A percentile compares a stretch with the other conserved stretches of the same genome.
These are phyloP conservation scores for Penaeus indicus DNA, from an alignment of 1,140 invertebrate species.

Conservation along the genomic window DNA sequence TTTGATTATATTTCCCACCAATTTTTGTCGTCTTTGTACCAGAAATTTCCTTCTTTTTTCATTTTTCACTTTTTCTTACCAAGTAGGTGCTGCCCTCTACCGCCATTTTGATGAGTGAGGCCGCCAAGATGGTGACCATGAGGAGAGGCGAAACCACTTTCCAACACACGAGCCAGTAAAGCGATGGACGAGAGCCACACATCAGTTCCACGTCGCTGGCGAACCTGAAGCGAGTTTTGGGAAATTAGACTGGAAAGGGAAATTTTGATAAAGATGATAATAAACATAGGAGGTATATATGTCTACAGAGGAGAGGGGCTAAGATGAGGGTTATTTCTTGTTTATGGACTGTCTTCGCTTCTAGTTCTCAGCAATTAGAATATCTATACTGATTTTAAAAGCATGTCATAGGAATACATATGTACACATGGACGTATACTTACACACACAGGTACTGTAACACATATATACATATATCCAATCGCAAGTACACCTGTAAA, in stretches of 20 bases:
- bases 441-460: too few species aligned
- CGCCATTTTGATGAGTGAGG: slow-evolving; percentile 84
- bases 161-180: slow-evolving; percentile 95
- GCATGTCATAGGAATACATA: too few species aligned
- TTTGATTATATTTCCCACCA: neutral
- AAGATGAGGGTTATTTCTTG: too few species aligned
- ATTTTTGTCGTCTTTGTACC: neutral
- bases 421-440: too few species aligned
- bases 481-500: too few species aligned
- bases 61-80: slow-evolving; percentile 23
- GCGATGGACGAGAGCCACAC: slow-evolving; percentile 87
- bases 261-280: too few species aligned
- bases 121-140: slow-evolving; percentile 88
- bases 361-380: too few species aligned
- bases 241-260: neutral
- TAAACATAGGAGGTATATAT: too few species aligned
- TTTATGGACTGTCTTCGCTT: too few species aligned
- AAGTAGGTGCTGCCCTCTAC: slow-evolving; percentile 85
- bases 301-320: too few species aligned
- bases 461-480: too few species aligned
- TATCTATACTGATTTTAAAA: too few species aligned
- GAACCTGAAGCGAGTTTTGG: slow-evolving; percentile 75
- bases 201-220: slow-evolving; percentile 94
- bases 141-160: slow-evolving; percentile 91
- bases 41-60: neutral